Conservation (phyloP, 2,113 vertebrate genomes). For the Grallaria varia region DNA sequence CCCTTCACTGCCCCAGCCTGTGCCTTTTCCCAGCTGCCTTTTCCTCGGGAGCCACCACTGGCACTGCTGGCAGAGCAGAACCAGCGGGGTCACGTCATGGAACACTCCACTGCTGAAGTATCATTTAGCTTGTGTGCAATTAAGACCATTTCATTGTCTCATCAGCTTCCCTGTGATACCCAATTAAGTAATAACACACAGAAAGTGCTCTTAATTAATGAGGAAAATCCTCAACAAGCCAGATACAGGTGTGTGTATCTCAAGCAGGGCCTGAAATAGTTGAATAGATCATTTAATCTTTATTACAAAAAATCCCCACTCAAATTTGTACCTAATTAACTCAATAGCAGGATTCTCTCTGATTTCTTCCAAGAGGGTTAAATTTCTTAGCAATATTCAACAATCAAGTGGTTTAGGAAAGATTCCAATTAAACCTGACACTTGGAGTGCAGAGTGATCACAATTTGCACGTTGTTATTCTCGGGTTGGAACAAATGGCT, state of each 20-base stretch:
- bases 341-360: slow-evolving; percentile 43
- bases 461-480: not conserved
- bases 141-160: slow-evolving; percentile 70
- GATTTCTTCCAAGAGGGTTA: slow-evolving; percentile 48
- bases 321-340: slow-evolving; percentile 64
- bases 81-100: not conserved
- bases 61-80: not conserved
- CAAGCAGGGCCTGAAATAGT: slow-evolving; percentile 65
- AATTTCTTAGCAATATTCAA: slow-evolving; percentile 27
- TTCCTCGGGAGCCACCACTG: not conserved
- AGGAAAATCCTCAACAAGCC: slow-evolving; percentile 59
- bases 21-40: not conserved
- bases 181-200: slow-evolving; percentile 71
- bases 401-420: slow-evolving; percentile 21
- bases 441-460: not conserved
- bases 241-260: slow-evolving; percentile 68
- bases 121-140: slow-evolving; percentile 54
- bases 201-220: slow-evolving; percentile 71
- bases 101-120: slow-evolving; percentile 31
- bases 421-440: slow-evolving; percentile 48
- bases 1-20: not conserved
- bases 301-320: not conserved
- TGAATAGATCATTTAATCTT: slow-evolving; percentile 56
- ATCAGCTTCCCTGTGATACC: slow-evolving; percentile 51
- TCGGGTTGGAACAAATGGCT: not conserved